Percentiles rank a stretch among this genome's conserved stretches.
Conservation (phyloP, 2,888 invertebrate species). For the Buathra laborator region DNA sequence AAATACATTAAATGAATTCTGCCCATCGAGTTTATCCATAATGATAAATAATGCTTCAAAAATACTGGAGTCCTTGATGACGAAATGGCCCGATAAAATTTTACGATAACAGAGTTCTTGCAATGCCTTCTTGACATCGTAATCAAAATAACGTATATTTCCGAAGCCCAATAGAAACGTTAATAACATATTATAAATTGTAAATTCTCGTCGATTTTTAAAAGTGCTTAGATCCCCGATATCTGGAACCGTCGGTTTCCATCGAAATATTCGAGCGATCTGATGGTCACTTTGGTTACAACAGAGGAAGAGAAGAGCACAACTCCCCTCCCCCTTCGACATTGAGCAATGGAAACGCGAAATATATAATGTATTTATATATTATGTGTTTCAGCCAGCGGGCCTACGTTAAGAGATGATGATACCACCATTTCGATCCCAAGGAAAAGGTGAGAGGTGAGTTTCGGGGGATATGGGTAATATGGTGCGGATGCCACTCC, state of each 20-base stretch:
- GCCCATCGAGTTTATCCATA: not conserved
- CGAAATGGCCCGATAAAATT: not conserved
- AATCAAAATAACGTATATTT: not conserved
- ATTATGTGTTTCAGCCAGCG: conserved; percentile 42
- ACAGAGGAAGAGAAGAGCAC: not conserved
- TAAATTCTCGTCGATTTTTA: not conserved
- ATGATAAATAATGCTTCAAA: conserved; percentile 25
- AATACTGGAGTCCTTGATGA: conserved; percentile 48
- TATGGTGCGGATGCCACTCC: not conserved
- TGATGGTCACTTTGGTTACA: not conserved
- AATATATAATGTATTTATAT: conserved; percentile 25
- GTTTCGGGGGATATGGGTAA: not conserved
- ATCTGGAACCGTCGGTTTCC: not conserved
- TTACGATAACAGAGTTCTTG: not conserved
- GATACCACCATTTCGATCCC: conserved; percentile 34
- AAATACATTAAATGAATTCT: conserved; percentile 17
- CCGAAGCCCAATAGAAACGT: not conserved
- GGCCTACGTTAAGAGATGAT: conserved; percentile 31
- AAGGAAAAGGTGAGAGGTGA: conserved; percentile 61
- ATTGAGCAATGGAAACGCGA: conserved; percentile 49
- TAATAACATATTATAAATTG: conserved; percentile 16
- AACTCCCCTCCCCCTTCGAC: not conserved
- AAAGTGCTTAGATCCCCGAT: not conserved
- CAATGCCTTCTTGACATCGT: not conserved
- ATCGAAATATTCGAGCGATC: not conserved